phyloP scores from a whole-genome alignment of 2,888 invertebrate species.

The Coleophora flavipennella region DNA sequence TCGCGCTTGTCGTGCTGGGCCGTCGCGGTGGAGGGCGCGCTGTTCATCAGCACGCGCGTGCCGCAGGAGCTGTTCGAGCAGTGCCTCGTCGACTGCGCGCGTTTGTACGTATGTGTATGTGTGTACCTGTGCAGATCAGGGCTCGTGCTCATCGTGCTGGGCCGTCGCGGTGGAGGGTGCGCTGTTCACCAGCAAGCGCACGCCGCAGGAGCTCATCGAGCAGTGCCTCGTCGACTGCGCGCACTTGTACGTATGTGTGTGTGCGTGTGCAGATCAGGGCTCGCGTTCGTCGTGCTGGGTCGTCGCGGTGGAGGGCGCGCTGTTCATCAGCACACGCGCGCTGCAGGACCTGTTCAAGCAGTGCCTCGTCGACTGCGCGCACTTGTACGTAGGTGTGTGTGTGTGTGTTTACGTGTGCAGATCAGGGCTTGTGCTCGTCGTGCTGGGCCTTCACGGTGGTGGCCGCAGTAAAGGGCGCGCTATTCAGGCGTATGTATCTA shows the following conservation, averaged over 20 bases:
- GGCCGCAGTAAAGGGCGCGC: constrained; percentile 59
- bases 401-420: not conserved
- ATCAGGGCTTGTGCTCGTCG: not conserved
- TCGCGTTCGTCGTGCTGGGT: too few relatives aligned
- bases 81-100: constrained; percentile 56
- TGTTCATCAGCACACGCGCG: constrained; percentile 38
- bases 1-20: constrained; percentile 57
- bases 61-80: constrained; percentile 52
- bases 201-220: constrained; percentile 46
- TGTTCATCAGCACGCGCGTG: constrained; percentile 38
- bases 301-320: constrained; percentile 58
- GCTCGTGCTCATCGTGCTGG: constrained; percentile 52
- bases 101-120: too few relatives aligned
- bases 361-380: constrained; percentile 53
- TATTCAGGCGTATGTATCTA: constrained; percentile 38
- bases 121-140: constrained; percentile 35
- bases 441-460: too few relatives aligned
- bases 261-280: not conserved
- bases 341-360: constrained; percentile 52
- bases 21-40: constrained; percentile 58
- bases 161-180: constrained; percentile 58
- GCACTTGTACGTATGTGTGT: constrained; percentile 29
- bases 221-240: constrained; percentile 58
- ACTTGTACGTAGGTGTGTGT: constrained; percentile 30
- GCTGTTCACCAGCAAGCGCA: constrained; percentile 39